Evolutionary conservation across 2,113 vertebrate genomes (phyloP).

Genomic region (Morphnarchus princeps): DNA sequence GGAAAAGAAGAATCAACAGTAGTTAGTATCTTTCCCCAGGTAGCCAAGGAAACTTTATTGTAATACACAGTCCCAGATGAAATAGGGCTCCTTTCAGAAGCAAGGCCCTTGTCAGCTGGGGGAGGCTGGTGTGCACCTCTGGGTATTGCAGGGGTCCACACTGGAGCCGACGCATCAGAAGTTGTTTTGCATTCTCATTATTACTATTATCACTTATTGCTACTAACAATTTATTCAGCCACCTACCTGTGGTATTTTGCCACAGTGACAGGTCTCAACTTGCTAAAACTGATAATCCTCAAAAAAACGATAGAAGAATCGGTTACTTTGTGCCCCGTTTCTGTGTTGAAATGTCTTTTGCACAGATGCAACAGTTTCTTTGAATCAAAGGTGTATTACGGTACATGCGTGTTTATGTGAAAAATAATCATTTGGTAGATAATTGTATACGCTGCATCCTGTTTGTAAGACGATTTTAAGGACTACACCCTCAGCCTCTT

Average conservation of each 20-base stretch:
- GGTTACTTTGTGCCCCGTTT: not conserved
- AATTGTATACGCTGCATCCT: not conserved
- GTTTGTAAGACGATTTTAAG: not conserved
- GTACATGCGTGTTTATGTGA: not conserved
- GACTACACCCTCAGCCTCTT: not conserved
- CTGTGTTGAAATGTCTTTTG: not conserved
- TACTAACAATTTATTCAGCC: not conserved
- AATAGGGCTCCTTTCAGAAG: not conserved
- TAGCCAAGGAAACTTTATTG: not conserved
- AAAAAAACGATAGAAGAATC: rapidly evolving
- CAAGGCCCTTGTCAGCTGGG: not conserved
- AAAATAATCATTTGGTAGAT: not conserved
- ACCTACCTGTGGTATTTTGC: not conserved
- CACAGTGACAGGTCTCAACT: not conserved
- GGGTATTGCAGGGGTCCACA: not conserved
- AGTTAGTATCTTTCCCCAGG: not conserved
- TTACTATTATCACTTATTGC: not conserved
- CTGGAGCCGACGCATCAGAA: not conserved
- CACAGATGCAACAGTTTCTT: not conserved
- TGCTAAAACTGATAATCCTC: not conserved
- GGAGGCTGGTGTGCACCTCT: not conserved
- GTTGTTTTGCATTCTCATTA: not conserved
- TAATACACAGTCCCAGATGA: not conserved
- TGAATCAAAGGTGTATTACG: not conserved
- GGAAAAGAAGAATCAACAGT: not conserved